Conservation (phyloP, 1,140 invertebrate species). For the Zaprionus davidi region DNA sequence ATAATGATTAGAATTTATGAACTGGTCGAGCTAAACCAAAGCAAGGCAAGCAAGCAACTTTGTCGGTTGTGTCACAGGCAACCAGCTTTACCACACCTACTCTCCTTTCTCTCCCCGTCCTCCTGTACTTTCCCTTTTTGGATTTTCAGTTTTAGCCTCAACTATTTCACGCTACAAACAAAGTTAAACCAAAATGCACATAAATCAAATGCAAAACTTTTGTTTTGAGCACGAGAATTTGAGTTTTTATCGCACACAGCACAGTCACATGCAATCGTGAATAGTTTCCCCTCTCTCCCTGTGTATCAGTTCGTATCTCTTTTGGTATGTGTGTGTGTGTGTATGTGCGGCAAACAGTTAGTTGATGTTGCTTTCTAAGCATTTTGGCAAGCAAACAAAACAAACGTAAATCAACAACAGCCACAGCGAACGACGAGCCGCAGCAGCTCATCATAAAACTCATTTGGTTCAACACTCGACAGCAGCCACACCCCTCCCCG, state of each 20-base stretch:
- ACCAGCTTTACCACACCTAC: not conserved
- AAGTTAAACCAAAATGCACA: constrained; percentile 76
- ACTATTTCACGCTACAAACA: constrained; percentile 74
- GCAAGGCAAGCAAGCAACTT: constrained; percentile 19
- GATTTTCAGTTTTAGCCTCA: constrained; percentile 38
- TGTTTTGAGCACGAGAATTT: constrained; percentile 61
- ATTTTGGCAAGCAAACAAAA: constrained; percentile 71
- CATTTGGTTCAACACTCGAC: constrained; percentile 67
- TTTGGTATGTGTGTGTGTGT: constrained; percentile 8
- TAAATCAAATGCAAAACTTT: constrained; percentile 77
- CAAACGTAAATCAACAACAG: constrained; percentile 79
- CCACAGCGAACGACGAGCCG: constrained; percentile 43
- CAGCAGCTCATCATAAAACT: constrained; percentile 80
- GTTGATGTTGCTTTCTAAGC: constrained; percentile 75
- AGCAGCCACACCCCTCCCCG: not conserved
- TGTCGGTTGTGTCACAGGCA: not conserved
- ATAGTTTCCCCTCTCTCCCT: constrained; percentile 2
- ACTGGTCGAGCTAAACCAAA: constrained; percentile 20
- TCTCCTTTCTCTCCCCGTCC: not conserved
- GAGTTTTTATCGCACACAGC: constrained; percentile 63
- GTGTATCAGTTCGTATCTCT: constrained; percentile 9
- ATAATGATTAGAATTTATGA: constrained; percentile 75
- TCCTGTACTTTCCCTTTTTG: not conserved
- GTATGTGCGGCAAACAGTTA: constrained; percentile 55
- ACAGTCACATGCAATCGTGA: constrained; percentile 19